Base-by-base conservation (phyloP, 2,113 vertebrate species). In the Pteruthius melanotis region DNA sequence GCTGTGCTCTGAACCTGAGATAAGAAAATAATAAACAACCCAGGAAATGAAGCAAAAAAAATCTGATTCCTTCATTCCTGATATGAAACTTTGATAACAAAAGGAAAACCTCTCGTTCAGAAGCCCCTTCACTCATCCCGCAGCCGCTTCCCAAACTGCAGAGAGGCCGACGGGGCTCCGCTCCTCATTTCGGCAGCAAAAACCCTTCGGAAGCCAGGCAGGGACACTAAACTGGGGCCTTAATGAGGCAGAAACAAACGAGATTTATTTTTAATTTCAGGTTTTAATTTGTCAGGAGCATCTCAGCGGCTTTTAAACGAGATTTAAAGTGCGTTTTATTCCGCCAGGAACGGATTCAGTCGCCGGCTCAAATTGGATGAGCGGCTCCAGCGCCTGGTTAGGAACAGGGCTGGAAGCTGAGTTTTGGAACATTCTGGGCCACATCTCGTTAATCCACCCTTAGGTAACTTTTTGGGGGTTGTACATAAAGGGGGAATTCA, bases 241-340 rank as follows among this genome's bases (percentile, higher is more conserved):
- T 79, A 91, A 94, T 23, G 91, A 91, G 45, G 91, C 83, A 83
- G 86, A 89, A 94, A 94, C 69, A 49, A 85, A 30, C n/a, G 3
- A 18, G 92, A 92, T 94, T 52, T 91, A 94, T 89, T 95, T 91
- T 95, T 94, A 87, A 96, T 97, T 93, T 61, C 90, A 31, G 83
- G 57, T 93, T 94, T 95, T 94, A 84, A 95, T 95, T 95, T 93
- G 93, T 89, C 91, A 57, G 77, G 84, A 87, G 89, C 17, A 75
- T 82, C 93, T 93, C 69, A 0, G 57, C 11, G 70, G 89, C 81
- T 97, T 57, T 83, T 50, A 64, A 82, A 95, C 37, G 93, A 91
- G 91, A 76, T 93, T 91, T 89, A 83, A 76, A 85, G 86, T 10
- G 20, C 7, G 1, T 84, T 91, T 93, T 45, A 91, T 79, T 93